Evolutionary conservation across 2,113 vertebrate species (phyloP), one percentile per base, ranked within the genome.

Genomic region (Siphamia tubifer): DNA sequence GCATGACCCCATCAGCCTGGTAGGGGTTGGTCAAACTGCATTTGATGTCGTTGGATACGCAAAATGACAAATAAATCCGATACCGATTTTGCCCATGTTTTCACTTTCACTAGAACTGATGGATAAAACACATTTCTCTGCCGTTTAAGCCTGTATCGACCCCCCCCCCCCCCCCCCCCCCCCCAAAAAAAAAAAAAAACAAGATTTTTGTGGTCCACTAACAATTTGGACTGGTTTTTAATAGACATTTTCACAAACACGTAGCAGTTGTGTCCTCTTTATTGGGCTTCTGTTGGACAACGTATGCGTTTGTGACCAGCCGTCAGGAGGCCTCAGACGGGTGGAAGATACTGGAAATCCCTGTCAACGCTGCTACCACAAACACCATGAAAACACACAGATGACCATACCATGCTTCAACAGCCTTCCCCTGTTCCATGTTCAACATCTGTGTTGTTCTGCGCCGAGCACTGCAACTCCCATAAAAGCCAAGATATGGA

Each of bases 291-390:
- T 75, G 40, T 63, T 68, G 53, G 64, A 82, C 72, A 73, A 69
- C 17, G 30, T 25, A 25, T 4, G 24, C 24, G 44, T 44, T 67
- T 58, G 77, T 69, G 77, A 61, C 65, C 53, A 21, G 39, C n/a
- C 61, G 31, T 44, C 24, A 36, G 67, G 69, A 49, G 62, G 45
- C 32, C 24, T 24, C 47, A 3, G 4, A 40, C 38, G 52, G 55
- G 51, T 9, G 10, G 35, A 40, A 68, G 42, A 40, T 60, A 51
- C 63, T 78, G 78, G 84, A 71, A 76, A 69, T 61, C 51, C 58
- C 75, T 82, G 81, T 90, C 84, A 84, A 40, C 78, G 36, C 78
- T 8, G 35, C 68, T 23, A 20, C 78, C 76, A 21, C 79, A 47
- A 66, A 70, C 53, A 49, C 71, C 53, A 55, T 49, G 51, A 64